These are phyloP conservation scores for Ephialtes manifestator DNA, from an alignment of 2,888 invertebrate genomes.

Conservation along the genomic window DNA sequence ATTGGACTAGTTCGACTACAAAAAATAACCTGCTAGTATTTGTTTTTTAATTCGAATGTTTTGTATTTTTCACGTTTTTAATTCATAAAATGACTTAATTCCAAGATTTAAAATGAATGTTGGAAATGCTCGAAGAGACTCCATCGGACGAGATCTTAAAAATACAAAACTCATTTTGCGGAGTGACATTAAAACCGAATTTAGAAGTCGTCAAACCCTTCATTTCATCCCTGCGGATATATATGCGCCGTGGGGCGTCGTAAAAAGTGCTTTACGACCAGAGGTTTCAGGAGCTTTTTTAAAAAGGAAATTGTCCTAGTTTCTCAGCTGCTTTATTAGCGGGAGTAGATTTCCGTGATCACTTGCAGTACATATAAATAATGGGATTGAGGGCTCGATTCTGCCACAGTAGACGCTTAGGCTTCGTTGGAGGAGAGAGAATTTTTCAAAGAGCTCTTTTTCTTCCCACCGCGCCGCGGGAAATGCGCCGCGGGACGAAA, in stretches of 20 bases:
- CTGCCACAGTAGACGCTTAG: neutral
- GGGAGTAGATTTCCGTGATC: slow-evolving; percentile 24
- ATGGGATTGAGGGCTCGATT: slow-evolving; percentile 23
- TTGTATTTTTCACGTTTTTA: neutral
- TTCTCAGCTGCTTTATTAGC: slow-evolving; percentile 37
- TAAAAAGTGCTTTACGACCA: slow-evolving; percentile 17
- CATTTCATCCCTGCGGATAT: neutral
- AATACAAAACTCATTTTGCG: neutral
- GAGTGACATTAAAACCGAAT: slow-evolving; percentile 20
- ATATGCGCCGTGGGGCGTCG: neutral
- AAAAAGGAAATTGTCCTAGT: neutral
- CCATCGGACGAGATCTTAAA: neutral
- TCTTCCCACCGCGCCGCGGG: slow-evolving; percentile 26
- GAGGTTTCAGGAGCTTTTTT: neutral
- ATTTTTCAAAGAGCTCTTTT: slow-evolving; percentile 32
- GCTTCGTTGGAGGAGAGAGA: neutral
- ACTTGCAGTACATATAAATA: slow-evolving; percentile 13
- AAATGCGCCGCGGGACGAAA: slow-evolving; percentile 44
- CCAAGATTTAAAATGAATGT: neutral
- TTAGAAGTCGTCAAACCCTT: slow-evolving; percentile 14
- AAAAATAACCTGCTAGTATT: neutral
- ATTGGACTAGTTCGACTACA: neutral
- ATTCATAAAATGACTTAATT: too few relatives aligned
- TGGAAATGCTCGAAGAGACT: neutral
- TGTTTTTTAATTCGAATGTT: neutral